phyloP scores from a whole-genome alignment of 2,797 vertebrate species.

The Sorex maritimensis region DNA sequence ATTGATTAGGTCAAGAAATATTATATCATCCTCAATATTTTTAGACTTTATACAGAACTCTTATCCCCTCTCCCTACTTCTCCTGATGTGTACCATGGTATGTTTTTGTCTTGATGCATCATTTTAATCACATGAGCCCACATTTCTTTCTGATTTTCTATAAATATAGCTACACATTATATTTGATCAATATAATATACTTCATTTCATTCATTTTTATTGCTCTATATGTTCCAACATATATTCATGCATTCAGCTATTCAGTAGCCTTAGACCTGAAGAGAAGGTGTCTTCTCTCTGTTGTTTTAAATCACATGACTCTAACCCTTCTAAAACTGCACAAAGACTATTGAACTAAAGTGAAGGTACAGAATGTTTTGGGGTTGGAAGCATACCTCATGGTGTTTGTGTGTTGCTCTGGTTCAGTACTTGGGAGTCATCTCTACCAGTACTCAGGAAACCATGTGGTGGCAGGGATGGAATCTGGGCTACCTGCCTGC shows the following conservation, averaged over 20 bases:
- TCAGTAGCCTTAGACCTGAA: not conserved
- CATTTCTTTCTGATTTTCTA: not conserved
- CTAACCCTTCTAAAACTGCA: not conserved
- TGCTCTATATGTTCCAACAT: fast-evolving
- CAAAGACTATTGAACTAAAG: not conserved
- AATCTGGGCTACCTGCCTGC: too few relatives aligned
- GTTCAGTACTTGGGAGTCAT: too few relatives aligned
- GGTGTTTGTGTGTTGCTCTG: too few relatives aligned
- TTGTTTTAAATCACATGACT: not conserved
- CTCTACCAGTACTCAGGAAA: too few relatives aligned
- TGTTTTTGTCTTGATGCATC: not conserved
- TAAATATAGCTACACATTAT: not conserved
- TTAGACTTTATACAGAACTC: not conserved
- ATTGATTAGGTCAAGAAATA: not conserved
- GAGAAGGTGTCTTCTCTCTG: not conserved
- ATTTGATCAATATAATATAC: not conserved
- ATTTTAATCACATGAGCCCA: not conserved
- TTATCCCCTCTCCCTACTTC: not conserved
- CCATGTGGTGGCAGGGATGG: too few relatives aligned
- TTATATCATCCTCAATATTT: not conserved
- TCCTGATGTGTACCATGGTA: not conserved
- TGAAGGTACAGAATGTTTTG: not conserved
- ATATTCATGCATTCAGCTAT: not conserved
- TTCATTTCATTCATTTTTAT: not conserved
- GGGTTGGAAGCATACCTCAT: too few relatives aligned